A percentile compares a stretch with the other conserved stretches of the same genome.
Conservation (phyloP, 1,140 invertebrate genomes). For the Zaprionus camerounensis region DNA sequence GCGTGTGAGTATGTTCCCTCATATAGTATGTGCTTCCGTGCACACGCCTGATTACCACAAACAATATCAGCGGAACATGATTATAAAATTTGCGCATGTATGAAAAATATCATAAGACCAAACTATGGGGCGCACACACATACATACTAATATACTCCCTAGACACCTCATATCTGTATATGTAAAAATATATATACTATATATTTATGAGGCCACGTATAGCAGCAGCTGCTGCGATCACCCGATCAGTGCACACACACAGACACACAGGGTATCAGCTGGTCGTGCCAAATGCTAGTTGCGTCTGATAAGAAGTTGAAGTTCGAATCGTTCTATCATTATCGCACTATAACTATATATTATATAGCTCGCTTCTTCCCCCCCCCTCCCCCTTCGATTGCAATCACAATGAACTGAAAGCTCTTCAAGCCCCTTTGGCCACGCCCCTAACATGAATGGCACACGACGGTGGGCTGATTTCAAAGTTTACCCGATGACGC, state of each 20-base stretch:
- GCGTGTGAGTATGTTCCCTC: background rate
- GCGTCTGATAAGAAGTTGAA: slow-evolving; percentile 37
- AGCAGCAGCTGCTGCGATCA: slow-evolving; percentile 40
- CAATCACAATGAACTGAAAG: slow-evolving; percentile 10
- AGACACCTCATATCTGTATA: background rate
- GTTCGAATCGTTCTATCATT: slow-evolving; percentile 2
- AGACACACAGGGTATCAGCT: slow-evolving; percentile 27
- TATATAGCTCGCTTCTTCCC: background rate
- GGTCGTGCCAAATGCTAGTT: slow-evolving; percentile 21
- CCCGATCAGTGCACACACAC: slow-evolving; percentile 23
- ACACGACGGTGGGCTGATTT: slow-evolving; percentile 31
- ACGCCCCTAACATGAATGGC: slow-evolving; percentile 34
- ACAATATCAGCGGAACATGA: slow-evolving; percentile 15
- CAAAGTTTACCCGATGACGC: slow-evolving; percentile 46
- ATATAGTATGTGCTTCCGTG: slow-evolving; percentile 21
- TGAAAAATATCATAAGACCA: slow-evolving; percentile 13
- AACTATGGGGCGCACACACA: background rate
- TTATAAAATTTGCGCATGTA: slow-evolving; percentile 23
- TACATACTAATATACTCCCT: background rate
- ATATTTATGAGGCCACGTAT: slow-evolving; percentile 1
- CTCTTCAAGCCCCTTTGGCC: slow-evolving; percentile 26
- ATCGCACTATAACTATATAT: slow-evolving; percentile 10
- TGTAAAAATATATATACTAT: background rate
- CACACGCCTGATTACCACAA: slow-evolving; percentile 11
- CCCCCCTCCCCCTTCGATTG: background rate